A percentile compares a stretch with the other conserved stretches of the same genome.
Conservation (phyloP, 2,888 invertebrate species). For the Miltochrista miniata region DNA sequence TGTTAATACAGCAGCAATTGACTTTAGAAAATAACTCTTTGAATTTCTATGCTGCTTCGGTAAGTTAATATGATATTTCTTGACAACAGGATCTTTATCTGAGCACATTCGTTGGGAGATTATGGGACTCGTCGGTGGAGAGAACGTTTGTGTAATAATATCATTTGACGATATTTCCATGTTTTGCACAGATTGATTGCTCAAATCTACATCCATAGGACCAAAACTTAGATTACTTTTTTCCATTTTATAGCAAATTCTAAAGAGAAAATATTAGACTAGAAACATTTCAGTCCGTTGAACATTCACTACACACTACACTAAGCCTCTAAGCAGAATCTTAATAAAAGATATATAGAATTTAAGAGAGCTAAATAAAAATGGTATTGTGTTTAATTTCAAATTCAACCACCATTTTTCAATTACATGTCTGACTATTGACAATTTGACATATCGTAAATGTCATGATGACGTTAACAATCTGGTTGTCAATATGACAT, state of each 20-base stretch:
- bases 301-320: too few species aligned
- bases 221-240: conserved; percentile 53
- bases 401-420: too few species aligned
- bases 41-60: conserved; percentile 28
- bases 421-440: too few species aligned
- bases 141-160: background rate
- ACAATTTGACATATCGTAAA: too few species aligned
- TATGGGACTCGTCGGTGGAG: background rate
- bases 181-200: conserved; percentile 54
- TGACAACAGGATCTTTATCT: conserved; percentile 28
- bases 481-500: too few species aligned
- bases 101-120: background rate
- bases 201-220: conserved; percentile 75
- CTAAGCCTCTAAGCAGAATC: too few species aligned
- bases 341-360: too few species aligned
- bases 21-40: conserved; percentile 21
- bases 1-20: conserved; percentile 29
- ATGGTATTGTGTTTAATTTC: too few species aligned
- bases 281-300: too few species aligned
- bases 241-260: conserved; percentile 30
- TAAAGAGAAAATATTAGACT: too few species aligned
- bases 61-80: conserved; percentile 49
- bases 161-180: conserved; percentile 62
- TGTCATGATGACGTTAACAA: too few species aligned
- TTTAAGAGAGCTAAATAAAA: too few species aligned